These are phyloP conservation scores for Leucoptera coffeella DNA, from an alignment of 2,888 invertebrate species.

Conservation along the genomic window DNA sequence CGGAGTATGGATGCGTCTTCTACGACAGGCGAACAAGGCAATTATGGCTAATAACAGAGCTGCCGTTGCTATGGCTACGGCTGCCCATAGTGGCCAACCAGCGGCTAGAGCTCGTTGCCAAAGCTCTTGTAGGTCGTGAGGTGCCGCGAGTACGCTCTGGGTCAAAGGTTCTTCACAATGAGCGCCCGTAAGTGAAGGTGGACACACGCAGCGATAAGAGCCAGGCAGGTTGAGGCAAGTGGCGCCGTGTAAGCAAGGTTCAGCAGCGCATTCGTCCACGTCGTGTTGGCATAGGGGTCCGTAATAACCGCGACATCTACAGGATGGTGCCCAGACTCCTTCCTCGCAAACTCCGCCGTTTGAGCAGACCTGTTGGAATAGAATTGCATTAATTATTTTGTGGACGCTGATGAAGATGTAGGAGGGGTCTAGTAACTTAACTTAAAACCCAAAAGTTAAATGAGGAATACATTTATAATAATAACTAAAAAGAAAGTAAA, in stretches of 20 bases:
- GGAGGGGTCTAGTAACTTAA: too few species aligned
- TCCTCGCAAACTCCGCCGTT: constrained; percentile 89
- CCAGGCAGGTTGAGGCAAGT: constrained; percentile 81
- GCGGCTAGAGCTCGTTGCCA: constrained; percentile 16
- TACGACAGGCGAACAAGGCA: constrained; percentile 8
- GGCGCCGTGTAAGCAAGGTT: constrained; percentile 85
- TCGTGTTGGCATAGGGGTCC: constrained; percentile 76
- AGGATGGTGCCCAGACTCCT: constrained; percentile 71
- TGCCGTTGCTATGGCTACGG: constrained; percentile 12
- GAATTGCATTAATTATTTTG: too few species aligned
- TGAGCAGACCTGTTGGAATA: constrained; percentile 78
- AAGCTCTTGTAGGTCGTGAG: constrained; percentile 15
- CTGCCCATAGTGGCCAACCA: constrained; percentile 20
- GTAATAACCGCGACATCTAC: constrained; percentile 75
- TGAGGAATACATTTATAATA: too few species aligned
- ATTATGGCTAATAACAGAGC: constrained; percentile 9
- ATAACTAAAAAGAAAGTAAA: too few species aligned
- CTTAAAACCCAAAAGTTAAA: too few species aligned
- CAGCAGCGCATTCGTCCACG: constrained; percentile 79
- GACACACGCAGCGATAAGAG: constrained; percentile 70
- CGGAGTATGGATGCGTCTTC: constrained; percentile 15
- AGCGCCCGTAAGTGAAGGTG: constrained; percentile 63
- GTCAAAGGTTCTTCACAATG: constrained; percentile 42
- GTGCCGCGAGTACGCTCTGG: constrained; percentile 24
- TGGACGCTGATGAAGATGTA: too few species aligned